Evolutionary conservation across 1,140 invertebrate genomes (phyloP).

Genomic region (Diabrotica undecimpunctata): DNA sequence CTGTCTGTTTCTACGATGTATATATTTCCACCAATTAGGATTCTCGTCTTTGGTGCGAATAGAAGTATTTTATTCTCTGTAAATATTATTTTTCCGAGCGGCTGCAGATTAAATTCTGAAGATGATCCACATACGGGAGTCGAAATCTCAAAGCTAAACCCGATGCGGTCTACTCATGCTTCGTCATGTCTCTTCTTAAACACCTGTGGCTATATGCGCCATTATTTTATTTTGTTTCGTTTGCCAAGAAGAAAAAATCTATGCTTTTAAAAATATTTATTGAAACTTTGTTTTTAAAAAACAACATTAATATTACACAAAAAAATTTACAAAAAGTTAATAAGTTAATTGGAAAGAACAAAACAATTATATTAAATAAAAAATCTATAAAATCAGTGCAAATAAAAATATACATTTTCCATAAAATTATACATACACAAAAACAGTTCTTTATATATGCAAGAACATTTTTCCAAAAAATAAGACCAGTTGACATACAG

Average conservation of each 20-base stretch:
- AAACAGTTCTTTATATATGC: not conserved
- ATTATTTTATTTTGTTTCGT: not conserved
- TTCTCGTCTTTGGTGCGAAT: too few relatives aligned
- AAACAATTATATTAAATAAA: constrained; percentile 17
- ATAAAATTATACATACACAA: constrained; percentile 13
- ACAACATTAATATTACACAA: constrained; percentile 22
- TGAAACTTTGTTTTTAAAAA: constrained; percentile 19
- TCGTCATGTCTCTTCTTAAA: too few relatives aligned
- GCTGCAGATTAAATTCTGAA: too few relatives aligned
- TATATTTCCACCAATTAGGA: too few relatives aligned
- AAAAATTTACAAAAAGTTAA: constrained; percentile 22
- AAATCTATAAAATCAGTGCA: constrained; percentile 20
- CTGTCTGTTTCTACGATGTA: too few relatives aligned
- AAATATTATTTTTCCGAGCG: too few relatives aligned
- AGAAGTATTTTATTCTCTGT: too few relatives aligned
- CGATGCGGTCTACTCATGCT: too few relatives aligned
- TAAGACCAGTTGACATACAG: too few relatives aligned
- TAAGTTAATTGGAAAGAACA: constrained; percentile 22
- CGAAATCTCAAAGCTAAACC: too few relatives aligned
- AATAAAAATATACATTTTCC: constrained; percentile 16
- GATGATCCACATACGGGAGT: too few relatives aligned
- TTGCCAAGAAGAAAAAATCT: not conserved
- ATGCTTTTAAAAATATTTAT: constrained; percentile 18
- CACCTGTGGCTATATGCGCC: too few relatives aligned
- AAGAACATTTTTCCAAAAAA: not conserved